Evolutionary conservation across 2,888 invertebrate genomes (phyloP).

Genomic region (Embidobia sp.): DNA sequence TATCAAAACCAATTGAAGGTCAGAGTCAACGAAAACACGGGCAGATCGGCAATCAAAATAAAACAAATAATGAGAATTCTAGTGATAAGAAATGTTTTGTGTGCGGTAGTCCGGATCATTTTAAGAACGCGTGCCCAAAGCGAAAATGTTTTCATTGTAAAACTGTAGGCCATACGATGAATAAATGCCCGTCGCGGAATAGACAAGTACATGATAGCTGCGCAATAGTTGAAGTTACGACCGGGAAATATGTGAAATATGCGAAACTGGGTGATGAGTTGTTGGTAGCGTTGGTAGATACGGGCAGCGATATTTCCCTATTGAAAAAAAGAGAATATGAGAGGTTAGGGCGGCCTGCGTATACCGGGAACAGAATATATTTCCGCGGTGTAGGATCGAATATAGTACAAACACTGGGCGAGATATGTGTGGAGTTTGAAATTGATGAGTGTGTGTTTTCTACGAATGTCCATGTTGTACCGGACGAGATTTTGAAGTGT

Average conservation of each 20-base stretch:
- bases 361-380: not conserved
- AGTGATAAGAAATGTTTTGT: not conserved
- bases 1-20: too few species aligned
- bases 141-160: not conserved
- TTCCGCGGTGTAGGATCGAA: not conserved
- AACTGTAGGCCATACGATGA: not conserved
- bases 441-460: not conserved
- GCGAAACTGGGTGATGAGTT: not conserved
- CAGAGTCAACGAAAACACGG: too few species aligned
- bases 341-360: not conserved
- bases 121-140: not conserved
- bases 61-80: too few species aligned
- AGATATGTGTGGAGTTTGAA: not conserved
- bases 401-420: not conserved
- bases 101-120: not conserved
- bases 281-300: not conserved
- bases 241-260: not conserved
- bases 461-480: not conserved
- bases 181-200: not conserved
- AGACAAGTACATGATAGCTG: too few species aligned
- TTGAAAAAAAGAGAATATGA: not conserved
- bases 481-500: too few species aligned
- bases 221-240: too few species aligned
- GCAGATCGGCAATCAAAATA: not conserved
- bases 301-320: not conserved